Evolutionary conservation across 2,113 vertebrate species (phyloP), one percentile per base, ranked within the genome.

Genomic region (Galeopterus variegatus): DNA sequence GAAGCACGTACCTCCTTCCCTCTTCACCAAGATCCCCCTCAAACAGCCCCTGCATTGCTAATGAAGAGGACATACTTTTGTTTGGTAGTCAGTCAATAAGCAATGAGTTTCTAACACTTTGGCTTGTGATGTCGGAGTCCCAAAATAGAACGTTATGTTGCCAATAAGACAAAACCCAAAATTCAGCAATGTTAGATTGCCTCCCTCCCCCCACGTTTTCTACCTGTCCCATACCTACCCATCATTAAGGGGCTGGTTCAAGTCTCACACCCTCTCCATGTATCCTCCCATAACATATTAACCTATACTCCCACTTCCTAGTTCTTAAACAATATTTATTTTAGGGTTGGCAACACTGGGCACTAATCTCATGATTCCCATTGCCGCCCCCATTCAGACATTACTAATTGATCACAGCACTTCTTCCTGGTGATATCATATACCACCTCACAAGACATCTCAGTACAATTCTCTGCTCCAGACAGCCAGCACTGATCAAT

Each of bases 391-490:
- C 70, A 28, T 23, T n/a, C 76, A 97, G 96, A 65, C 88, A 96
- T 95, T 73, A 97, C 90, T 84, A 93, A 95, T 85, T 64, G 97
- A 96, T 96, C 83, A 67, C 19, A 89, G 81, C 81, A 86, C 33
- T 48, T 85, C 62, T 62, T 94, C 86, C 88, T 82, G 62, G 36
- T 36, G 45, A 64, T 90, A 8, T 80, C 77, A 18, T n/a, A 70
- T 23, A 15, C 18, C 81, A 80, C 19, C 75, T 94, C 81, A 58
- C 26, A 58, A 19, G 58, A 65, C 54, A 65, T 96, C 80, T 94
- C 73, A 88, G 65, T 70, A 92, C 58, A 73, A 18, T 64, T 79
- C 36, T 67, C 64, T 48, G 54, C 64, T 84, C 90, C 76, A 90
- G 54, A 56, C 45, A 80, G 83, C 84, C 88, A 69, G 93, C 31